Evolutionary conservation across 2,797 vertebrate species (phyloP).

Genomic region (Sandelia bainsii): DNA sequence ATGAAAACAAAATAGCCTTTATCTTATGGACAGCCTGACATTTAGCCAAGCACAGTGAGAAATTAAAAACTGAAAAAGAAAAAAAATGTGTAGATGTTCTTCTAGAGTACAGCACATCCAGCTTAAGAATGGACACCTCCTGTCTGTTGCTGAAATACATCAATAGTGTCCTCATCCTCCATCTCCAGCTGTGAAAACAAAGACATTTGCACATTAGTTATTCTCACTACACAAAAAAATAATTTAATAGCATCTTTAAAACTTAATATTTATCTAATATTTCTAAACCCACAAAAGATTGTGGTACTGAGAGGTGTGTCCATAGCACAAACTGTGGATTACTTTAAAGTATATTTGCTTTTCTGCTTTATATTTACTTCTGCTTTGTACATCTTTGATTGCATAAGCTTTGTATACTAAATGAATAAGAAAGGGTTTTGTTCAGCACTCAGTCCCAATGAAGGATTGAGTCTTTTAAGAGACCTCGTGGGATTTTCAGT

Average conservation of each 20-base stretch:
- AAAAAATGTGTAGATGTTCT: slow-evolving; percentile 54
- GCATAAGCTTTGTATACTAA: no score
- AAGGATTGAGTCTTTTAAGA: no score
- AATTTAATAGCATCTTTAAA: background rate
- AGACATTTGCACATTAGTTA: background rate
- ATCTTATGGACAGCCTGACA: slow-evolving; percentile 40
- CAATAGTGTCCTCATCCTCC: slow-evolving; percentile 95
- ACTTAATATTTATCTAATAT: background rate
- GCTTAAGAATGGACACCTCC: slow-evolving; percentile 85
- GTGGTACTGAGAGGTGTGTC: no score
- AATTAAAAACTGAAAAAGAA: slow-evolving; percentile 15
- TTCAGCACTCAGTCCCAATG: no score
- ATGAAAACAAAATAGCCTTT: slow-evolving; percentile 47
- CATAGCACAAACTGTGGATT: no score
- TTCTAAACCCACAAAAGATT: no score
- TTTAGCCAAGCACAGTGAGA: slow-evolving; percentile 40
- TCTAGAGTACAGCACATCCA: slow-evolving; percentile 56
- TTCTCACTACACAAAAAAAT: background rate
- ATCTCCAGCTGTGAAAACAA: slow-evolving; percentile 89
- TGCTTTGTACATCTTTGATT: no score
- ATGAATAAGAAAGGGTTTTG: no score
- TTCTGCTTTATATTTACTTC: no score
- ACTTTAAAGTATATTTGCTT: no score
- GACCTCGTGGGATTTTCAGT: no score
- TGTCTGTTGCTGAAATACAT: slow-evolving; percentile 96